These are phyloP conservation scores for Helicoverpa assulta DNA, from an alignment of 2,888 invertebrate genomes.

Conservation along the genomic window DNA sequence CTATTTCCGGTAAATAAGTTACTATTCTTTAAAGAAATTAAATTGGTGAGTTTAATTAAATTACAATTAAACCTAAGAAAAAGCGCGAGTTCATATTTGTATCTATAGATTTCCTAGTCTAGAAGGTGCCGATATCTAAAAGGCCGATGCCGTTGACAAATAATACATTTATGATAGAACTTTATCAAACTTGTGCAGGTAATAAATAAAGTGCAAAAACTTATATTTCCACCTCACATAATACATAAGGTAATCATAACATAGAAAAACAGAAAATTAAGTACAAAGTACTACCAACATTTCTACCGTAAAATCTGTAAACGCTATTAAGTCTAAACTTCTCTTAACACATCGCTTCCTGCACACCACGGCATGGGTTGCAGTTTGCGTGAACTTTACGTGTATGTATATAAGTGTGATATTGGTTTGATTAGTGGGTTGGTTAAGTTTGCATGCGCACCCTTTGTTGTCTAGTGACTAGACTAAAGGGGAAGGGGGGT, in stretches of 20 bases:
- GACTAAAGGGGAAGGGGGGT: conserved; percentile 78
- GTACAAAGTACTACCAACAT: conserved; percentile 57
- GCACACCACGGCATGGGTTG: conserved; percentile 51
- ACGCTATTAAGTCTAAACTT: conserved; percentile 86
- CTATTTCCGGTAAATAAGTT: too few relatives aligned
- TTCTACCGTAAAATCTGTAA: conserved; percentile 84
- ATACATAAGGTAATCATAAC: conserved; percentile 10
- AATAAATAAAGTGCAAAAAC: background rate
- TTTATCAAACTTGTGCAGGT: background rate
- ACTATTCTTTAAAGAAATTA: too few relatives aligned
- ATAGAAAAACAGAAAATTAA: conserved; percentile 41
- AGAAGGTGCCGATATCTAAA: too few relatives aligned
- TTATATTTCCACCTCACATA: conserved; percentile 8
- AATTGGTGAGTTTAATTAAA: too few relatives aligned
- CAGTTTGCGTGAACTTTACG: conserved; percentile 54
- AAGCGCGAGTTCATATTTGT: too few relatives aligned
- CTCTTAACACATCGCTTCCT: conserved; percentile 86
- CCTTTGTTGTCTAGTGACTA: conserved; percentile 89
- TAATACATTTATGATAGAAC: background rate
- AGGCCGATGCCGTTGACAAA: too few relatives aligned
- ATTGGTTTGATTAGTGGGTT: conserved; percentile 52
- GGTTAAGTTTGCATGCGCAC: conserved; percentile 74
- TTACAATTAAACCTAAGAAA: too few relatives aligned
- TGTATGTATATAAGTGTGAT: conserved; percentile 46
- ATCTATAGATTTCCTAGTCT: too few relatives aligned